Evolutionary conservation across 2,113 vertebrate genomes (phyloP).

Genomic region (Pterocles burchelli): DNA sequence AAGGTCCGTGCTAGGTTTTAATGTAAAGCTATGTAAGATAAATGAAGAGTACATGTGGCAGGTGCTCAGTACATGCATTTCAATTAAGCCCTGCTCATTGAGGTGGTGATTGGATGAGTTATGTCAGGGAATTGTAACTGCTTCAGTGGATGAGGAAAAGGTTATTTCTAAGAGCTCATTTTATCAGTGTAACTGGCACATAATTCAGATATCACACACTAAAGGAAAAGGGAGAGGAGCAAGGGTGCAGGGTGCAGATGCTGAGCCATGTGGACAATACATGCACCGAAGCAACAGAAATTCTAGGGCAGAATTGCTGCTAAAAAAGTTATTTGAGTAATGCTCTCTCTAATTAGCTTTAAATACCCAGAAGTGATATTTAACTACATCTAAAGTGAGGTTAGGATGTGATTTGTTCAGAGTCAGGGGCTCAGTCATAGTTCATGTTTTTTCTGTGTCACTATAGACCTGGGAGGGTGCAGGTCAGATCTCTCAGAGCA

Average conservation of each 20-base stretch:
- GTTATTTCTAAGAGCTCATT: conserved; percentile 39
- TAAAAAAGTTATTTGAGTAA: neutral
- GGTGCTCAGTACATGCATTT: conserved; percentile 56
- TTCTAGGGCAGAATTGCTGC: neutral
- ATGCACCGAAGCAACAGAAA: neutral
- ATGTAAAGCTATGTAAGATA: conserved; percentile 5
- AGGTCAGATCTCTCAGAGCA: neutral
- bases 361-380: neutral
- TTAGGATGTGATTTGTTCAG: neutral
- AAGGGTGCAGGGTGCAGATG: neutral
- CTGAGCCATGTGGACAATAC: neutral
- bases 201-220: conserved; percentile 16
- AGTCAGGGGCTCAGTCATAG: neutral
- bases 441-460: neutral
- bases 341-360: neutral
- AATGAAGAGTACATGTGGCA: neutral
- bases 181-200: neutral
- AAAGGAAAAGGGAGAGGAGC: neutral
- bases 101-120: conserved; percentile 61
- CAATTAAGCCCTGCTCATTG: conserved; percentile 50
- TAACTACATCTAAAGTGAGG: neutral
- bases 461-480: neutral
- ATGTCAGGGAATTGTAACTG: conserved; percentile 44
- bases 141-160: conserved; percentile 37
- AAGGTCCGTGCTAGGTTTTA: conserved; percentile 25